Percentiles rank a stretch among this genome's conserved stretches.
phyloP scores from a whole-genome alignment of 2,113 vertebrate species.

The Thomomys bottae region DNA sequence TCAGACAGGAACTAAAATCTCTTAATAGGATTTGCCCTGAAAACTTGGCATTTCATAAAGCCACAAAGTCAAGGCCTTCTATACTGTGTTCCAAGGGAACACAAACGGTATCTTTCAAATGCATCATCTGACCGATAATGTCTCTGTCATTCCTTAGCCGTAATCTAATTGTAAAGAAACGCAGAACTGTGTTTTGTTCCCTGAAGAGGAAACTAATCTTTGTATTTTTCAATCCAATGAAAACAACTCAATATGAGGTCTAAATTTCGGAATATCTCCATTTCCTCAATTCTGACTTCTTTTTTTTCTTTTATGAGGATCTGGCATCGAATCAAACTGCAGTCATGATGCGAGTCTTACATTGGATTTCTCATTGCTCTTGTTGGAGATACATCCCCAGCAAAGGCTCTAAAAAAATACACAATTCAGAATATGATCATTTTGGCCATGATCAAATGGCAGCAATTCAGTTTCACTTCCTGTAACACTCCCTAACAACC shows the following conservation, averaged over 20 bases:
- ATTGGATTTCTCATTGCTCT: neutral
- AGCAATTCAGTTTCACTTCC: constrained; percentile 65
- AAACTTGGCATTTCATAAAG: constrained; percentile 57
- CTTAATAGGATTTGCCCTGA: constrained; percentile 68
- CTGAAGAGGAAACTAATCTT: constrained; percentile 58
- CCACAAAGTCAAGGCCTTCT: constrained; percentile 5
- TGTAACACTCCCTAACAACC: neutral
- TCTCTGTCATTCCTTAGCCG: constrained; percentile 52
- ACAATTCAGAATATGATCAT: neutral
- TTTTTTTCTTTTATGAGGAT: neutral
- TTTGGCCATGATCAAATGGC: constrained; percentile 36
- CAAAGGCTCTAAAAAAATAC: neutral
- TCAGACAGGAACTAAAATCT: constrained; percentile 61
- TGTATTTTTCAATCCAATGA: constrained; percentile 69
- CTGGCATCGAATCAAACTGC: constrained; percentile 54
- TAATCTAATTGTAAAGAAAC: constrained; percentile 79
- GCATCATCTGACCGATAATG: neutral
- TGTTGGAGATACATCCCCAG: neutral
- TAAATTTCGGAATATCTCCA: constrained; percentile 54
- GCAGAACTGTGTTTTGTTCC: constrained; percentile 65
- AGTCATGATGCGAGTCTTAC: neutral
- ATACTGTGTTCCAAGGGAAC: neutral
- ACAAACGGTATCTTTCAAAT: constrained; percentile 52
- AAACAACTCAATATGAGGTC: constrained; percentile 68
- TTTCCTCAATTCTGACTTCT: neutral